Evolutionary conservation across 2,888 invertebrate species (phyloP).

Genomic region (Nephrotoma guestfalica): DNA sequence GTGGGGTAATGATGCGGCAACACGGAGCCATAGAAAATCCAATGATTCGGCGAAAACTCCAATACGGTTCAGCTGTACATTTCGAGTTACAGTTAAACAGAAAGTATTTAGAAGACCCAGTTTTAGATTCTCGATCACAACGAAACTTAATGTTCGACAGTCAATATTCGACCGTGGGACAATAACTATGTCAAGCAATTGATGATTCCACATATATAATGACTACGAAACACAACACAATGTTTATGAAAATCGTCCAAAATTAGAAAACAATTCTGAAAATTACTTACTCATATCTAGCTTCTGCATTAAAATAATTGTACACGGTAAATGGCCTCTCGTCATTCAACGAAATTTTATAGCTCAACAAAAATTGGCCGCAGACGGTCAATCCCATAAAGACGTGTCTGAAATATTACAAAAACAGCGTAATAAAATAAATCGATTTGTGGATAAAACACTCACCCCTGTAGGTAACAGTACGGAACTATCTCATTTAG

Average conservation of each 20-base stretch:
- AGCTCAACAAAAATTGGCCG: conserved; percentile 83
- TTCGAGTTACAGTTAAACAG: too few relatives aligned
- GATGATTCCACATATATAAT: background rate
- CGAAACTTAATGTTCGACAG: too few relatives aligned
- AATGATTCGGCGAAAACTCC: too few relatives aligned
- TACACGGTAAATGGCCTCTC: conserved; percentile 36
- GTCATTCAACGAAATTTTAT: conserved; percentile 46
- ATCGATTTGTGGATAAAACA: background rate
- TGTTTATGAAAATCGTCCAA: background rate
- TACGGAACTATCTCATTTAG: conserved; percentile 46
- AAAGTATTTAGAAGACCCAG: too few relatives aligned
- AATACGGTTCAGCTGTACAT: too few relatives aligned
- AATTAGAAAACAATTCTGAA: background rate
- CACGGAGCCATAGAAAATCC: too few relatives aligned
- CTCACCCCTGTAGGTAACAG: conserved; percentile 33
- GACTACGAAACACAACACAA: background rate
- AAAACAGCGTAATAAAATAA: background rate
- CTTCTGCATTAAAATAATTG: conserved; percentile 39
- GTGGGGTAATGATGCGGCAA: too few relatives aligned
- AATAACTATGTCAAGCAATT: background rate
- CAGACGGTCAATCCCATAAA: conserved; percentile 93
- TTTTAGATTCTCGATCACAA: too few relatives aligned
- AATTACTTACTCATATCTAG: conserved; percentile 44
- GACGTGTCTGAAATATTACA: conserved; percentile 50
- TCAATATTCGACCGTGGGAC: too few relatives aligned